Base-by-base conservation (phyloP, 2,797 vertebrate genomes). In the Myotis daubentonii region DNA sequence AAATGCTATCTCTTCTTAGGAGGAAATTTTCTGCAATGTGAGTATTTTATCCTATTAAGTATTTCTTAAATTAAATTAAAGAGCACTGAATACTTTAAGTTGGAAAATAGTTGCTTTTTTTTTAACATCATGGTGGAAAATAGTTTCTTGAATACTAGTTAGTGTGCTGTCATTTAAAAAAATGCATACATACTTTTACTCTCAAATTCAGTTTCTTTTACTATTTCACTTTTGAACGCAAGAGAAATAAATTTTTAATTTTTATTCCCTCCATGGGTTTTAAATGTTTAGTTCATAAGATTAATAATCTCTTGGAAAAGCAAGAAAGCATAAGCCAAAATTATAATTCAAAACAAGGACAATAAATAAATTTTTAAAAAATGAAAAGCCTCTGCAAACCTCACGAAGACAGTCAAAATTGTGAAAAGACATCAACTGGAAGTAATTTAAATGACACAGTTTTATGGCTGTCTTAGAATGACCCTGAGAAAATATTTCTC, bases 31-130 rank as follows among this genome's bases (percentile, higher is more conserved):
- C 94, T 95, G 25, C 76, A 95, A 28, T 30, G 78, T 89, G 51
- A 95, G 76, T 93, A 19, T 53, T 96, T 87, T 85, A 90, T 90
- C 44, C 78, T 82, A 65, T 95, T 89, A 96, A 81, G 16, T 93
- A 80, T 93, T 95, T 94, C 55, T 57, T 6, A 95, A 93, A 94
- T 96, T 87, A 95, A 95, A 91, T 96, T 95, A 95, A 74, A 88
- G 66, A 55, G 1, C 53, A 70, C 65, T 53, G 68, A 90, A 33
- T 91, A 70, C 68, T 94, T 89, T 72, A 88, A 79, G 41, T 92
- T 78, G 88, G 70, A 92, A 95, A 96, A 91, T 65, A 93, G 19
- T 94, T 93, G 91, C 47, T 38, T 53, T 65, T 65, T 57, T 33
- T 66, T 66, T 33, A 20, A 22, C 8, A 68, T 33, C 65, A 20